phyloP scores from a whole-genome alignment of 2,888 invertebrate species.

The Spodoptera littoralis region DNA sequence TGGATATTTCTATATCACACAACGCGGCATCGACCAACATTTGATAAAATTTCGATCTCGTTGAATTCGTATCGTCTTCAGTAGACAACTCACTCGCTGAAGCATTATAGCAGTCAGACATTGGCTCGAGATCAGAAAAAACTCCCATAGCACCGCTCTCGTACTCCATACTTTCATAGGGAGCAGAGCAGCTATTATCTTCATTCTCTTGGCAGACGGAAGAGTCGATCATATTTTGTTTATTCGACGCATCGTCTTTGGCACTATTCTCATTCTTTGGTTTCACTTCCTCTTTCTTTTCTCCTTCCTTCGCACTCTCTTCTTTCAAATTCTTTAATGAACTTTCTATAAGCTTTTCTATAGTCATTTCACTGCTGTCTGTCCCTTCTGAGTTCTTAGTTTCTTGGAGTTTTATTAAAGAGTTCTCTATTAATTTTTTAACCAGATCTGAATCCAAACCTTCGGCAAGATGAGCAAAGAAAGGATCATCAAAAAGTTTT shows the following conservation, averaged over 20 bases:
- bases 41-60: constrained; percentile 92
- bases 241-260: constrained; percentile 63
- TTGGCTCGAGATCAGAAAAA: constrained; percentile 87
- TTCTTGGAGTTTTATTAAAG: constrained; percentile 89
- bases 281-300: constrained; percentile 57
- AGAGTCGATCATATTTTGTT: constrained; percentile 64
- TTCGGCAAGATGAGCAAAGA: constrained; percentile 90
- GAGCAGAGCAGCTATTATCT: constrained; percentile 91
- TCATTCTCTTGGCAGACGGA: constrained; percentile 75
- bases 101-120: constrained; percentile 93
- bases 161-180: constrained; percentile 93
- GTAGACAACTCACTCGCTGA: constrained; percentile 90
- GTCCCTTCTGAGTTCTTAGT: constrained; percentile 83
- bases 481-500: constrained; percentile 90
- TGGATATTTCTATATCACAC: constrained; percentile 91
- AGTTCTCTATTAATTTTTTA: constrained; percentile 91
- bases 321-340: constrained; percentile 82
- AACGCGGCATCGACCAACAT: constrained; percentile 92
- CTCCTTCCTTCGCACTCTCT: constrained; percentile 66
- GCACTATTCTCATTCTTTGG: constrained; percentile 66
- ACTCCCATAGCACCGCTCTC: constrained; percentile 88
- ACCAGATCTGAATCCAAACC: constrained; percentile 90
- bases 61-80: constrained; percentile 90
- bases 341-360: constrained; percentile 87
- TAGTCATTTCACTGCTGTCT: constrained; percentile 80